phyloP scores from a whole-genome alignment of 1,140 invertebrate species.

The Drosophila equinoxialis region DNA sequence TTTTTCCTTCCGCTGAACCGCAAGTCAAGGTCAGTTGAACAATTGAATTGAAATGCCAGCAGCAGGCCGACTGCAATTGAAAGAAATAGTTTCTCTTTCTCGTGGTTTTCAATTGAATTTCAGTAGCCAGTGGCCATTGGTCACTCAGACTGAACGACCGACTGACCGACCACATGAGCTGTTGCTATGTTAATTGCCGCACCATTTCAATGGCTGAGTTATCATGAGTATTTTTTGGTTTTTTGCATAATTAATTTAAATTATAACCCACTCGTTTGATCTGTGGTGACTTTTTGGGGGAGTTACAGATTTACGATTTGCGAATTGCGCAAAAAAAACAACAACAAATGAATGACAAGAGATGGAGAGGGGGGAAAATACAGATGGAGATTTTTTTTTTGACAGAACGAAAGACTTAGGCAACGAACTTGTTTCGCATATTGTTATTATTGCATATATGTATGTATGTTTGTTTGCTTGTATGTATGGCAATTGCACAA shows the following conservation, averaged over 20 bases:
- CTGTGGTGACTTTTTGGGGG: conserved; percentile 40
- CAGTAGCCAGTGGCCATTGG: conserved; percentile 4
- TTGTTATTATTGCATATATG: conserved; percentile 28
- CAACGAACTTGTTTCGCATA: conserved; percentile 74
- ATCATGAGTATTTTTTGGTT: conserved; percentile 31
- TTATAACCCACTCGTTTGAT: conserved; percentile 45
- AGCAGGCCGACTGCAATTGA: neutral
- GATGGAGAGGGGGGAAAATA: neutral
- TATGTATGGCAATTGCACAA: conserved; percentile 33
- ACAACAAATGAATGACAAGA: neutral
- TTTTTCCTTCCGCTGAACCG: conserved; percentile 22
- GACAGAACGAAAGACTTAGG: conserved; percentile 72
- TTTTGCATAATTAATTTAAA: conserved; percentile 74
- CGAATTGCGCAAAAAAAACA: conserved; percentile 55
- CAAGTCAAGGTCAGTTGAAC: conserved; percentile 63
- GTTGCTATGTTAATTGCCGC: conserved; percentile 46
- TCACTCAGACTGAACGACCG: neutral
- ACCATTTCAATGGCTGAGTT: conserved; percentile 23
- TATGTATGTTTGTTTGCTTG: too few relatives aligned
- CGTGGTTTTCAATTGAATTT: conserved; percentile 6
- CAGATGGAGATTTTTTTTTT: conserved; percentile 21
- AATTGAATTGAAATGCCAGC: conserved; percentile 3
- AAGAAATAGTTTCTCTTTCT: conserved; percentile 16
- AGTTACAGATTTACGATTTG: conserved; percentile 43
- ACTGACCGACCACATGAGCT: conserved; percentile 22